Evolutionary conservation across 2,113 vertebrate species (phyloP).

Genomic region (Mungos mungo): DNA sequence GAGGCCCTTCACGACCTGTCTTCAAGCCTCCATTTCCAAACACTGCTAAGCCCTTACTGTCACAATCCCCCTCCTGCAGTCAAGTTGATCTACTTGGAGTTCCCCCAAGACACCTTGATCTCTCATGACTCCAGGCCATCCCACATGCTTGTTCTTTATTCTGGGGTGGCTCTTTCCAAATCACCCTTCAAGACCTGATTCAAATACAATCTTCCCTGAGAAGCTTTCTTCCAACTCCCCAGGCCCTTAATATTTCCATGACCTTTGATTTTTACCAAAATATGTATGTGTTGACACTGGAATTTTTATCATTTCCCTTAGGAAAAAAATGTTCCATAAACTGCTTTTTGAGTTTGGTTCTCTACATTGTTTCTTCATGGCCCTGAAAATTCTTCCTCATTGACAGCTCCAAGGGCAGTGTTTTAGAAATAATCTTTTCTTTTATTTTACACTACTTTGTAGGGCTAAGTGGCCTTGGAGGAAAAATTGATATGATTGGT

Average conservation of each 20-base stretch:
- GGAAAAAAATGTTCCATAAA: neutral
- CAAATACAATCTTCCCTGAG: neutral
- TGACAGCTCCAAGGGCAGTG: slow-evolving; percentile 1
- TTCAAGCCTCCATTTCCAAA: neutral
- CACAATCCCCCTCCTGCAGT: neutral
- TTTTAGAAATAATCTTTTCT: neutral
- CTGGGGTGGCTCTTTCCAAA: neutral
- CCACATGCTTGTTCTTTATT: neutral
- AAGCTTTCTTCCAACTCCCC: neutral
- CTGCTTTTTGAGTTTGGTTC: neutral
- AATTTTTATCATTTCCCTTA: slow-evolving; percentile 43
- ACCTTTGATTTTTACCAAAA: slow-evolving; percentile 58
- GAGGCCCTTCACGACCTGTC: neutral
- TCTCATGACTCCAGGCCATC: neutral
- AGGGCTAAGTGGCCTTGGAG: neutral
- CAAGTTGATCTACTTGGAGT: neutral
- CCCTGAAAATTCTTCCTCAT: neutral
- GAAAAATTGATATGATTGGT: slow-evolving; percentile 17
- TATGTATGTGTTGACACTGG: slow-evolving; percentile 11
- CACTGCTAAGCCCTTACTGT: too few relatives aligned
- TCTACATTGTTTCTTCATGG: slow-evolving; percentile 33
- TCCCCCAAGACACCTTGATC: neutral
- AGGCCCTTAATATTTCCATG: slow-evolving; percentile 32
- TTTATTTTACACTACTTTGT: neutral
- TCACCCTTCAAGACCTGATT: neutral